Conservation (phyloP, 2,797 vertebrate genomes). For the Argya squamiceps region DNA sequence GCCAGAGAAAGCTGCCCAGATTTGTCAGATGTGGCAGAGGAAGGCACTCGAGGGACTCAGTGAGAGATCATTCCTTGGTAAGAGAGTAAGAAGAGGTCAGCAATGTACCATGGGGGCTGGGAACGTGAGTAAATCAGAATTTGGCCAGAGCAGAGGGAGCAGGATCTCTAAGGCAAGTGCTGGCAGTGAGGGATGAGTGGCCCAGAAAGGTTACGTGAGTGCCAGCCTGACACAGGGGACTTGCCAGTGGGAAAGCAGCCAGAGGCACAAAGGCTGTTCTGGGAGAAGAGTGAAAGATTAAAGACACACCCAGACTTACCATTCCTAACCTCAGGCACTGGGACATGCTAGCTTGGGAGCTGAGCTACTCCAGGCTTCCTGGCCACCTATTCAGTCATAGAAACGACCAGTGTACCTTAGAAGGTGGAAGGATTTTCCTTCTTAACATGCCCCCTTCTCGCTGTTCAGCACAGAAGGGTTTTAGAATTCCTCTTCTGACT, state of each 20-base stretch:
- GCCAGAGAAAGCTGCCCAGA: not conserved
- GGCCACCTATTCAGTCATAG: fast-evolving
- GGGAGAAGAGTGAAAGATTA: not conserved
- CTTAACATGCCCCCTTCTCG: not conserved
- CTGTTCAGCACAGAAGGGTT: fast-evolving
- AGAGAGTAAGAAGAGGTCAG: not conserved
- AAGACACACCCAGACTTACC: not conserved
- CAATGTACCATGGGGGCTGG: not conserved
- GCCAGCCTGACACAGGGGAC: not conserved
- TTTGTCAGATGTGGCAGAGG: not conserved
- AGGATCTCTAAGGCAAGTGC: not conserved
- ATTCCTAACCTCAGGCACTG: not conserved
- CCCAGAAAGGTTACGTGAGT: not conserved
- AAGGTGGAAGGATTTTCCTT: not conserved
- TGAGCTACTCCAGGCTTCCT: not conserved
- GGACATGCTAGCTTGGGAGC: not conserved
- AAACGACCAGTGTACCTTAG: not conserved
- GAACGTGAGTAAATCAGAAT: not conserved
- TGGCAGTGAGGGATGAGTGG: not conserved
- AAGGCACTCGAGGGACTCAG: not conserved
- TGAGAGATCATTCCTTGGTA: not conserved
- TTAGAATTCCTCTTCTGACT: not conserved
- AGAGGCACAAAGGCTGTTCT: not conserved
- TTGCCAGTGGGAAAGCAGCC: not conserved
- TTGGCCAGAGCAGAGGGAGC: not conserved